Base-by-base conservation (phyloP, 2,797 vertebrate species). In the Gadopsis marmoratus region DNA sequence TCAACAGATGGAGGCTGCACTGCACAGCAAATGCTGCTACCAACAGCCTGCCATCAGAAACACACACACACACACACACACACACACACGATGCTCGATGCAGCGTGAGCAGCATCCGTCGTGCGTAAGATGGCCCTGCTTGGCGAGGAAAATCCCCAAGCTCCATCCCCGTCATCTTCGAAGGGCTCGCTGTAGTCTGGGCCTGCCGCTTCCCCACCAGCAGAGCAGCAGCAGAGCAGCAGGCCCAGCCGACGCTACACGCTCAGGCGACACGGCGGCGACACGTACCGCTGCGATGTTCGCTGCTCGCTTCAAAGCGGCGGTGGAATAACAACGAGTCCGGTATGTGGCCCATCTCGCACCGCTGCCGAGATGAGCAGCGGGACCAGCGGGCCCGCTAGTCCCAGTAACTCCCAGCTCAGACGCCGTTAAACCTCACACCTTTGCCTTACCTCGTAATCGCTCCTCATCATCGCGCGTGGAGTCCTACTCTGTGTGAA, bases 361-460 rank as follows among this genome's bases (percentile, higher is more conserved):
- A 6, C 7, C 9, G 83, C 55, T 7, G 35, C 45, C 50, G 67
- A 62, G 74, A 73, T 39, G 79, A 78, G 78, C 54, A 68, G 60
- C 84, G 54, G 53, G 61, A 50, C 77, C 79, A 73, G 5, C 64
- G 85, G 90, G 91, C 89, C 90, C 82, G 84, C 86, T 79, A 81
- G 72, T 84, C 78, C 66, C 69, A 59, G 61, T 48, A 29, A 58
- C 48, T 72, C 78, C 80, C 79, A 62, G 37, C 53, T 59, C 51
- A 60, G 39, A 59, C 82, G 84, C 14, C 37, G 54, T 55, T 26
- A 41, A 68, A 77, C 41, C 79, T 0, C 35, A 19, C 69, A 60
- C 2, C 58, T 1, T 21, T 16, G 71, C 47, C 96, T 97, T 91
- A 97, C 96, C 96, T 87, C 91, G 88, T 69, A 54, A 89, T 92